These are phyloP conservation scores for Limnephilus rhombicus DNA, from an alignment of 2,888 invertebrate genomes.

Conservation along the genomic window DNA sequence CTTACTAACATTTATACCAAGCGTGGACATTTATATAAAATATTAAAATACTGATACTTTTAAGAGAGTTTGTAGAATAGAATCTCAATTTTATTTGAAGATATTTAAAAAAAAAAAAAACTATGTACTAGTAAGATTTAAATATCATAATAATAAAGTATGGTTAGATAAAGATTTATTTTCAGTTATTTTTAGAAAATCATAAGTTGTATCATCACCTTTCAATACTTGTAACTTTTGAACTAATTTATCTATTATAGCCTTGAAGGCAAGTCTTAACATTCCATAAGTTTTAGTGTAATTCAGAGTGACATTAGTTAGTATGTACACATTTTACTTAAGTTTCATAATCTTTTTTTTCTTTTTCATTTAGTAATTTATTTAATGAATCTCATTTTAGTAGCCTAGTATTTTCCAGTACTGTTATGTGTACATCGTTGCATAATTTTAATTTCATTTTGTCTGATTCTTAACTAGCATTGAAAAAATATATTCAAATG, in stretches of 20 bases:
- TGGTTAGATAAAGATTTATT: slow-evolving; percentile 11
- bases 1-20: slow-evolving; percentile 56
- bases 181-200: slow-evolving; percentile 38
- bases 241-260: slow-evolving; percentile 30
- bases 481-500: background rate
- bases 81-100: slow-evolving; percentile 52
- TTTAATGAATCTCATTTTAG: slow-evolving; percentile 39
- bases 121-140: slow-evolving; percentile 32
- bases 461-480: background rate
- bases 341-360: background rate
- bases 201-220: slow-evolving; percentile 17
- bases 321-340: background rate
- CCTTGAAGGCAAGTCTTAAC: slow-evolving; percentile 48
- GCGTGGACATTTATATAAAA: slow-evolving; percentile 25
- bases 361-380: background rate
- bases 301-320: slow-evolving; percentile 29
- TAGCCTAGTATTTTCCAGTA: background rate
- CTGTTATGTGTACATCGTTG: background rate
- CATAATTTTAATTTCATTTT: background rate
- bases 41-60: slow-evolving; percentile 56
- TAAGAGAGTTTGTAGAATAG: slow-evolving; percentile 54
- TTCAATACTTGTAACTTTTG: slow-evolving; percentile 32
- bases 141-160: background rate
- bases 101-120: slow-evolving; percentile 43
- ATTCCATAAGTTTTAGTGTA: slow-evolving; percentile 50